phyloP scores from a whole-genome alignment of 1,140 invertebrate species.

The Zophobas morio region DNA sequence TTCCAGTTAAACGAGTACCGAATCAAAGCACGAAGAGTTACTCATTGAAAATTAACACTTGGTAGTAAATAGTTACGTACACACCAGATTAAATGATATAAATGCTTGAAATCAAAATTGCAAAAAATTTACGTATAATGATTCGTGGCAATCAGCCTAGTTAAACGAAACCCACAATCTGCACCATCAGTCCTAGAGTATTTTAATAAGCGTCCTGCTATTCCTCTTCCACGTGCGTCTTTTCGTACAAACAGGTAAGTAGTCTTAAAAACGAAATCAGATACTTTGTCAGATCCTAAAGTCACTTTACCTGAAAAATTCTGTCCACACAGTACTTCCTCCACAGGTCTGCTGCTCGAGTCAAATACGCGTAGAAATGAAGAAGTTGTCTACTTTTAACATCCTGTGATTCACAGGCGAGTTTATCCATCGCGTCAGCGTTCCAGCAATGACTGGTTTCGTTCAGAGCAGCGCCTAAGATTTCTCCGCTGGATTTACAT shows the following conservation, averaged over 20 bases:
- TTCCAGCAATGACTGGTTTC: conserved; percentile 61
- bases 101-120: background rate
- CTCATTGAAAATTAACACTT: conserved; percentile 5
- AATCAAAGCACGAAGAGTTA: conserved; percentile 2
- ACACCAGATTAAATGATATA: too few relatives aligned
- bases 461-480: conserved; percentile 69
- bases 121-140: conserved; percentile 54
- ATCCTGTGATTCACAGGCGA: conserved; percentile 61
- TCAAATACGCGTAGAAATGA: conserved; percentile 67
- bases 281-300: background rate
- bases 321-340: conserved; percentile 63
- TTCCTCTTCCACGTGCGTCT: conserved; percentile 61
- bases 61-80: background rate
- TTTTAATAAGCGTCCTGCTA: conserved; percentile 65
- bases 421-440: conserved; percentile 59
- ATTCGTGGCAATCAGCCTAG: conserved; percentile 68
- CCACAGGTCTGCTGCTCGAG: conserved; percentile 65
- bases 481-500: conserved; percentile 64
- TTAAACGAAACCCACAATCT: conserved; percentile 66
- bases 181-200: conserved; percentile 67
- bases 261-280: conserved; percentile 55
- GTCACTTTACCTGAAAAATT: conserved; percentile 66
- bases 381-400: conserved; percentile 62
- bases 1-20: background rate
- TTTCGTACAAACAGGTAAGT: conserved; percentile 66